These are phyloP conservation scores for Pseudomugil gertrudae DNA, from an alignment of 2,797 vertebrate genomes.

Conservation along the genomic window DNA sequence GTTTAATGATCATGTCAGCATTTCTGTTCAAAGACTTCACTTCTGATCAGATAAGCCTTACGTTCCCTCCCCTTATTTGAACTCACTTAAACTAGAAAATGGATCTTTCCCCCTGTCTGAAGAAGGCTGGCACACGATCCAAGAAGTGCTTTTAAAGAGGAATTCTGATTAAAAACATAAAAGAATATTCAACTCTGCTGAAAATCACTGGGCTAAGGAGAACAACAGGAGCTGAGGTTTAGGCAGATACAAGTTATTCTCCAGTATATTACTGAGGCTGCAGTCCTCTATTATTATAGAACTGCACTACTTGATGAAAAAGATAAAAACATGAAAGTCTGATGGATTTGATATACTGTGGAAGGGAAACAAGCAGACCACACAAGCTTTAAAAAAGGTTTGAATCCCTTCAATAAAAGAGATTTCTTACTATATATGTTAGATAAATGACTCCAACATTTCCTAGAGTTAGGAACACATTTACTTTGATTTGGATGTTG, in stretches of 20 bases:
- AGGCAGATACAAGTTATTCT: neutral
- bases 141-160: constrained; percentile 59
- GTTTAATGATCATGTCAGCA: constrained; percentile 84
- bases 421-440: neutral
- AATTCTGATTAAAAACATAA: constrained; percentile 68
- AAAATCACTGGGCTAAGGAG: constrained; percentile 40
- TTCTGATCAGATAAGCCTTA: constrained; percentile 78
- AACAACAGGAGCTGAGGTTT: constrained; percentile 7
- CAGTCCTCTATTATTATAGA: constrained; percentile 6
- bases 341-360: constrained; percentile 24
- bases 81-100: constrained; percentile 79
- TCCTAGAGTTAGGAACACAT: neutral
- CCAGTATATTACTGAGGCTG: constrained; percentile 5
- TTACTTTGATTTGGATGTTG: constrained; percentile 30
- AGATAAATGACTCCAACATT: neutral
- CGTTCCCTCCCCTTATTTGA: constrained; percentile 70
- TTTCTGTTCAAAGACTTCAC: constrained; percentile 80
- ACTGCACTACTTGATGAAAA: neutral
- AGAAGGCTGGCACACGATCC: constrained; percentile 61
- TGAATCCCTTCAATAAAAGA: neutral
- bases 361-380: constrained; percentile 12
- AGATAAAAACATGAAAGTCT: constrained; percentile 19
- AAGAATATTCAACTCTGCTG: constrained; percentile 53
- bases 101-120: constrained; percentile 55
- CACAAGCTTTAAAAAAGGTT: constrained; percentile 22